Conservation (phyloP, 2,888 invertebrate genomes). For the Eumerus sabulonum region DNA sequence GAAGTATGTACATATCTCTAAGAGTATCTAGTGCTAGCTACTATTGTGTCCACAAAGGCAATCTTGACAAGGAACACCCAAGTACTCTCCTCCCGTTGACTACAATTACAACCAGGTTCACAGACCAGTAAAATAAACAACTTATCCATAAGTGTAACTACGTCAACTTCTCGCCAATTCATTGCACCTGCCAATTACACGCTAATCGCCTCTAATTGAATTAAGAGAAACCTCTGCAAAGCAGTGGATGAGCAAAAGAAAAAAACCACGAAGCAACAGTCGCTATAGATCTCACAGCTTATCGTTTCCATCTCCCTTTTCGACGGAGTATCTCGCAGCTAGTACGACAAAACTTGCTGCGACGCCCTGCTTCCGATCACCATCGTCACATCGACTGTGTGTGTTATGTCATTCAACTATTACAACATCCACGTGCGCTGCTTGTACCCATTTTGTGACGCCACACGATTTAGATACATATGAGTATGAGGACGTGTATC, state of each 20-base stretch:
- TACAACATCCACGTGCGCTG: slow-evolving; percentile 62
- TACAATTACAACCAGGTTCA: too few species aligned
- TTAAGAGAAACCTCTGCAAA: slow-evolving; percentile 2
- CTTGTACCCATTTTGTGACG: slow-evolving; percentile 16
- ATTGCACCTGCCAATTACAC: slow-evolving; percentile 35
- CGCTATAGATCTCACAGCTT: slow-evolving; percentile 20
- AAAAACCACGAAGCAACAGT: slow-evolving; percentile 11
- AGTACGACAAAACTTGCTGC: too few species aligned
- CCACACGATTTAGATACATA: slow-evolving; percentile 3
- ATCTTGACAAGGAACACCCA: too few species aligned
- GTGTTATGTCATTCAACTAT: slow-evolving; percentile 60
- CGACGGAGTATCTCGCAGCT: slow-evolving; percentile 6
- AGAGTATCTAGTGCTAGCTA: too few species aligned
- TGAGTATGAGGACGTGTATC: too few species aligned
- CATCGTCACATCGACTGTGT: background rate
- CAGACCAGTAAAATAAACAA: too few species aligned
- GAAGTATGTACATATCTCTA: too few species aligned
- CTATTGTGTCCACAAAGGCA: too few species aligned
- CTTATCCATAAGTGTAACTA: too few species aligned
- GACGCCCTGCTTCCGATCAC: too few species aligned
- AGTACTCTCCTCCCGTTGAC: too few species aligned
- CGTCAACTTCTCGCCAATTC: slow-evolving; percentile 9
- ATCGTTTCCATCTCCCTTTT: slow-evolving; percentile 34
- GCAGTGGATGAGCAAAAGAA: too few species aligned
- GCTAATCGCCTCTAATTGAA: slow-evolving; percentile 52